A percentile compares a stretch with the other conserved stretches of the same genome.
Evolutionary conservation across 2,797 vertebrate genomes (phyloP).

Genomic region (Pelodytes ibericus): DNA sequence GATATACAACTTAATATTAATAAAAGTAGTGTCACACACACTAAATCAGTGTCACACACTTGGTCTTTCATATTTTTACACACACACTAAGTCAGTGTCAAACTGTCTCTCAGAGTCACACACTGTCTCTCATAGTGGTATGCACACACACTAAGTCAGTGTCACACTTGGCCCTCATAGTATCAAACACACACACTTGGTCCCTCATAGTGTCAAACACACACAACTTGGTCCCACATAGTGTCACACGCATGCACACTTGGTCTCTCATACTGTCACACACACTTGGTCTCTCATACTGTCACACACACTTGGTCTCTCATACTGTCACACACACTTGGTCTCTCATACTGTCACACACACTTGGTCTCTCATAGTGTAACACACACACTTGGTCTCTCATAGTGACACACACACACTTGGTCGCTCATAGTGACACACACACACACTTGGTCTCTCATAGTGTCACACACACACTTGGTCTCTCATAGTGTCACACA

Average conservation of each 20-base stretch:
- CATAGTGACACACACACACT: too few relatives aligned
- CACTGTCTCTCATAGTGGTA: background rate
- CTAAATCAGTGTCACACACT: background rate
- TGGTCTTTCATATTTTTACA: too few relatives aligned
- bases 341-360: background rate
- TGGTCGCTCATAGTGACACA: too few relatives aligned
- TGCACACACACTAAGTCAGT: background rate
- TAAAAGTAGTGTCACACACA: too few relatives aligned
- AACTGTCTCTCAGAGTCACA: too few relatives aligned
- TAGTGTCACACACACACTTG: background rate
- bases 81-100: too few relatives aligned
- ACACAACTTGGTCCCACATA: background rate
- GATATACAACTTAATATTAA: too few relatives aligned
- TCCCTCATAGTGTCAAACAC: too few relatives aligned
- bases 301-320: background rate
- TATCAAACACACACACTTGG: too few relatives aligned
- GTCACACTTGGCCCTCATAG: too few relatives aligned
- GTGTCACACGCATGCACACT: background rate
- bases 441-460: background rate
- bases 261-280: too few relatives aligned
- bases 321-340: background rate
- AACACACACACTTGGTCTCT: background rate
- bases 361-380: background rate
- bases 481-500: background rate
- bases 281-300: background rate